A percentile compares a stretch with the other conserved stretches of the same genome.
Evolutionary conservation across 1,140 invertebrate genomes (phyloP).

Genomic region (Bathynomus jamesi): DNA sequence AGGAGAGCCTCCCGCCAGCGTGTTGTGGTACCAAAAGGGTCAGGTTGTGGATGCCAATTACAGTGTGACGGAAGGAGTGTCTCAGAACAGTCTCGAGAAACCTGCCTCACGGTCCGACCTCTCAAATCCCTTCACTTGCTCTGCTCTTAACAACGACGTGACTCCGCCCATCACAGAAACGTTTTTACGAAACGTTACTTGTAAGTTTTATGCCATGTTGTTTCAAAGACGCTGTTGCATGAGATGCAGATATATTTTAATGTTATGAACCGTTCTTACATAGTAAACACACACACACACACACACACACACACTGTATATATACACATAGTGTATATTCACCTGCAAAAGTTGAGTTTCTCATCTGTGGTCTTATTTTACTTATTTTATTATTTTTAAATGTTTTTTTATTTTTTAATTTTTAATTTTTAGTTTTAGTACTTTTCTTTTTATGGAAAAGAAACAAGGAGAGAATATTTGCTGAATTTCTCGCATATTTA

Average conservation of each 20-base stretch:
- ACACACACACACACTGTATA: constrained; percentile 3
- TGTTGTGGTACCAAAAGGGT: constrained; percentile 29
- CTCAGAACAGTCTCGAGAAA: constrained; percentile 28
- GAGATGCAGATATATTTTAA: not conserved
- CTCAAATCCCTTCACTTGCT: constrained; percentile 71
- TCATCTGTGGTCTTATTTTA: too few relatives aligned
- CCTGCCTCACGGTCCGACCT: constrained; percentile 56
- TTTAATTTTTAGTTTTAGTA: too few relatives aligned
- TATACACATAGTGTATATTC: too few relatives aligned
- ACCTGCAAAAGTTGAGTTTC: too few relatives aligned
- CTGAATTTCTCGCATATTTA: too few relatives aligned
- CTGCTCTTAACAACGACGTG: constrained; percentile 70
- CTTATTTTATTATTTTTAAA: too few relatives aligned
- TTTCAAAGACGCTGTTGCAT: not conserved
- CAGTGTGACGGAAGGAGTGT: constrained; percentile 18
- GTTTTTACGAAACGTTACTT: constrained; percentile 78
- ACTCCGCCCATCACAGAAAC: constrained; percentile 64
- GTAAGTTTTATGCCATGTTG: constrained; percentile 52
- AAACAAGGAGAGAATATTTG: too few relatives aligned
- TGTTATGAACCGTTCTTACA: too few relatives aligned
- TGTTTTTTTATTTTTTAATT: too few relatives aligned
- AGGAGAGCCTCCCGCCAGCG: constrained; percentile 23
- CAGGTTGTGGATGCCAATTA: constrained; percentile 26
- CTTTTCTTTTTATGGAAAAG: too few relatives aligned
- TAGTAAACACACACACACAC: too few relatives aligned